A percentile compares a stretch with the other conserved stretches of the same genome.
phyloP scores from a whole-genome alignment of 2,113 vertebrate species.

The Neoarius graeffei region DNA sequence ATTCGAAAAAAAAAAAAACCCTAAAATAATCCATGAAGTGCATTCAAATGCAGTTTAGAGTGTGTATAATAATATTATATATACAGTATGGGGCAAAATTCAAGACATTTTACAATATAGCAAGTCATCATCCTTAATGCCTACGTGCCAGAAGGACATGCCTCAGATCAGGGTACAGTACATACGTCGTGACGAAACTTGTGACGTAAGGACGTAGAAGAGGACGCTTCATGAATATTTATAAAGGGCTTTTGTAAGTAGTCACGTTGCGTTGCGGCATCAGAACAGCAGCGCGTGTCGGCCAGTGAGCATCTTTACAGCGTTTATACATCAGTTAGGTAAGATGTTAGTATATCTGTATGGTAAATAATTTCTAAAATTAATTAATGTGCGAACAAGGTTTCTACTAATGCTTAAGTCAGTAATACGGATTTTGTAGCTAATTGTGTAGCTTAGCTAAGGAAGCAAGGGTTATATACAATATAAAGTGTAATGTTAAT shows the following conservation, averaged over 20 bases:
- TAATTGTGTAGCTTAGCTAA: neutral
- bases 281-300: constrained; percentile 51
- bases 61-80: too few species aligned
- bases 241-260: constrained; percentile 57
- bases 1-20: neutral
- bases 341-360: neutral
- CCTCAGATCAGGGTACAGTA: neutral
- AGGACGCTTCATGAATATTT: neutral
- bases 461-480: neutral
- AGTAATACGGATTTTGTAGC: neutral
- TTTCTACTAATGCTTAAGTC: neutral
- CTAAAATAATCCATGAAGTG: neutral
- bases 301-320: constrained; percentile 43
- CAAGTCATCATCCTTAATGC: constrained; percentile 10
- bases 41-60: neutral
- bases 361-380: neutral
- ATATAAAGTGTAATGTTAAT: neutral
- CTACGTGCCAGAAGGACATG: constrained; percentile 43
- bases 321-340: neutral
- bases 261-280: constrained; percentile 78
- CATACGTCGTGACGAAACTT: neutral
- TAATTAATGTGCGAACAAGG: neutral
- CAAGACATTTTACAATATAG: neutral
- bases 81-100: neutral
- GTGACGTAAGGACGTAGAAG: neutral